Base-by-base conservation (phyloP, 2,113 vertebrate species). In the Onychorhynchus coronatus region DNA sequence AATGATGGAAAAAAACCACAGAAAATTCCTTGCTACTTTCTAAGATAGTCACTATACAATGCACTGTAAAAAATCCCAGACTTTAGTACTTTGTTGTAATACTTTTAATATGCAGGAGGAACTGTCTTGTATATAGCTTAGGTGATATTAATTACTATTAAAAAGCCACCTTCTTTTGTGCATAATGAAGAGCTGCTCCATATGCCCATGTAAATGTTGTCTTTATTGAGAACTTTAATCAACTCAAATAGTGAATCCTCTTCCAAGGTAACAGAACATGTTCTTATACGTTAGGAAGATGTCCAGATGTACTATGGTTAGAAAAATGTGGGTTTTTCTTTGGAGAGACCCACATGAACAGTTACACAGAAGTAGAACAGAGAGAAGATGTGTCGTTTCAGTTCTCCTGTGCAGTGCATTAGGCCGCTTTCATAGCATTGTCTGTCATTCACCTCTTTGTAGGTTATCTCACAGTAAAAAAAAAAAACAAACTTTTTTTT, bases 41-140 rank as follows among this genome's bases (percentile, higher is more conserved):
- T 41, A 44, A 50, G 53, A 50, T 87, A 22, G 5, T 55, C 5
- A 1, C 24, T 61, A 4, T 66, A 41, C 31, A 5, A 65, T 75
- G 27, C 52, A 41, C 47, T 78, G 55, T 0, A 6, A 39, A 85
- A 72, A 66, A 1, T 0, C 2, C 2, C 6, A 4, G 37, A 23
- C 15, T 71, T 56, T n/a, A 56, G 8, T 66, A 39, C 39, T 85
- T 88, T 82, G 9, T 24, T 74, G 9, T 70, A 88, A 12, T 56
- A 62, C 8, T 74, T 76, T 3, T 19, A 47, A 39, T 56, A 19
- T 22, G 5, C 68, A 33, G 58, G 21, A 85, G 30, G 27, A 75
- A 44, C 21, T 50, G 4, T 58, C 53, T 78, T 67, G 31, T 2
- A 13, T 81, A 5, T 33, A 23, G 30, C 53, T 79, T 39, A 66